These are phyloP conservation scores for Galbula dea DNA, from an alignment of 2,113 vertebrate genomes.

Conservation along the genomic window DNA sequence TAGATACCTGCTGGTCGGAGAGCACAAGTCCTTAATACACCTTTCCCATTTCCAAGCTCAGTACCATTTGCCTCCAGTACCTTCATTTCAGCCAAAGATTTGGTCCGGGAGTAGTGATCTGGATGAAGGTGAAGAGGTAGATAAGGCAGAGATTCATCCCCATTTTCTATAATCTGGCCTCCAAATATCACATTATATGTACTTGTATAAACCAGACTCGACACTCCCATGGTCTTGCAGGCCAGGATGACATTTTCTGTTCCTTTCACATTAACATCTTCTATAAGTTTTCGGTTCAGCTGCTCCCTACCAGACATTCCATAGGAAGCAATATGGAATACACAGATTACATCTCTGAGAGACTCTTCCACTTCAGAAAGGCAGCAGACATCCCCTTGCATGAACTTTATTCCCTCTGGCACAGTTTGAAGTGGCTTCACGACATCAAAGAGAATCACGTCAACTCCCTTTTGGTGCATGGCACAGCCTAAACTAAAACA, in stretches of 20 bases:
- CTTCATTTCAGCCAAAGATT: conserved; percentile 88
- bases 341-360: conserved; percentile 75
- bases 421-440: conserved; percentile 64
- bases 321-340: conserved; percentile 92
- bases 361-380: conserved; percentile 77
- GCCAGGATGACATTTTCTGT: conserved; percentile 85
- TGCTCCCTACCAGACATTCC: conserved; percentile 96
- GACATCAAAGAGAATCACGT: conserved; percentile 85
- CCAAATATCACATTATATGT: conserved; percentile 94
- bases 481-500: conserved; percentile 82
- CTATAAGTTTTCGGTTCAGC: conserved; percentile 80
- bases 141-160: conserved; percentile 90
- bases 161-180: conserved; percentile 88
- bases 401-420: conserved; percentile 79
- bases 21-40: conserved; percentile 82
- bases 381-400: conserved; percentile 80
- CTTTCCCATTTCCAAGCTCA: conserved; percentile 46
- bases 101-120: conserved; percentile 94
- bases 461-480: conserved; percentile 74
- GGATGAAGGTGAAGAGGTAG: conserved; percentile 90
- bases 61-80: conserved; percentile 83
- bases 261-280: conserved; percentile 86
- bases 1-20: conserved; percentile 93
- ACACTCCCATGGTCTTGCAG: conserved; percentile 74
- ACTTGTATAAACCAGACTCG: conserved; percentile 89